These are phyloP conservation scores for Gallinago solitaria DNA, from an alignment of 2,797 vertebrate genomes.

Conservation along the genomic window DNA sequence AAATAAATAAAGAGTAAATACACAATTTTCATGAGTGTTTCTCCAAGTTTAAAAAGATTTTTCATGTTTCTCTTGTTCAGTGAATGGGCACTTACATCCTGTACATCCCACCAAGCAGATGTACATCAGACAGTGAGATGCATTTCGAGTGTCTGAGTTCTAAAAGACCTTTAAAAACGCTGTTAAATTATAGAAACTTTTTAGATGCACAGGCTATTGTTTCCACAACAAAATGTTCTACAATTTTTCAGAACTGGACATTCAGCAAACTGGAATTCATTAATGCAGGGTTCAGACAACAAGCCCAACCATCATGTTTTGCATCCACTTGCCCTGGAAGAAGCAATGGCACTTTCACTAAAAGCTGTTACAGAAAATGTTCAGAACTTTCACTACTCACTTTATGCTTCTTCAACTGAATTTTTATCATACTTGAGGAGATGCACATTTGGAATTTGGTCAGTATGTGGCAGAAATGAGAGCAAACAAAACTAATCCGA, in stretches of 20 bases:
- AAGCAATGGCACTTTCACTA: neutral
- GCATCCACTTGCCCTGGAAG: neutral
- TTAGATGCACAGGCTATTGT: neutral
- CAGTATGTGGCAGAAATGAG: neutral
- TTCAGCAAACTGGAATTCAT: neutral
- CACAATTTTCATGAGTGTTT: neutral
- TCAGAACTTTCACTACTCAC: neutral
- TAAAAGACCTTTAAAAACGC: neutral
- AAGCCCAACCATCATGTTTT: neutral
- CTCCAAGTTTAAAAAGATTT: neutral
- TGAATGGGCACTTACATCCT: neutral
- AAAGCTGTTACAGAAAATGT: neutral
- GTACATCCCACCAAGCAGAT: neutral
- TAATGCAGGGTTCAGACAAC: neutral
- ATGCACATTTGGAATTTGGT: neutral
- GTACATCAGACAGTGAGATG: neutral
- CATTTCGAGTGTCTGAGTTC: neutral
- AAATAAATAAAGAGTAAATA: neutral
- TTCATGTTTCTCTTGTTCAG: neutral
- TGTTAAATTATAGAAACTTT: neutral
- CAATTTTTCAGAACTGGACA: neutral
- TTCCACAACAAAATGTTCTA: neutral
- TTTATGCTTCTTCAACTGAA: neutral
- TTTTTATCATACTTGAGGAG: neutral
- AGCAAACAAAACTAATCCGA: conserved; percentile 49